Conservation (phyloP, 2,888 invertebrate species). For the Sinohyriopsis cumingii region DNA sequence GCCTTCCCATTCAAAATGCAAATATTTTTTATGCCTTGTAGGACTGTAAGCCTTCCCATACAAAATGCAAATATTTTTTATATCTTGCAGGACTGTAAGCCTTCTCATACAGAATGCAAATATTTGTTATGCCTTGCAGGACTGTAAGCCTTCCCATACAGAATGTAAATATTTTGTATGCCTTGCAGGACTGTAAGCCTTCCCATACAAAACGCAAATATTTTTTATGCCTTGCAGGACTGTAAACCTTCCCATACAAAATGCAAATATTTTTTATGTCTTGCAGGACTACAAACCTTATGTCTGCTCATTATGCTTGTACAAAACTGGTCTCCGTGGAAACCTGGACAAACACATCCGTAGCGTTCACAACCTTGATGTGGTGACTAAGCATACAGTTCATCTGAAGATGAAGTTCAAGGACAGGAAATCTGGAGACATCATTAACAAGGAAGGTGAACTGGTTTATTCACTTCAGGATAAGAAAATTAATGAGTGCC, state of each 20-base stretch:
- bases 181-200: too few species aligned
- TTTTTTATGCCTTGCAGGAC: neutral
- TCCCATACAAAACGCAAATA: neutral
- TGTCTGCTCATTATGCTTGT: constrained; percentile 23
- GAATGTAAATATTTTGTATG: too few species aligned
- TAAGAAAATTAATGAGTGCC: too few species aligned
- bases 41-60: too few species aligned
- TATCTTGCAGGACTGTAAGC: too few species aligned
- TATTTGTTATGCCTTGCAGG: too few species aligned
- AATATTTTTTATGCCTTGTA: too few species aligned
- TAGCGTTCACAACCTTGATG: constrained; percentile 26
- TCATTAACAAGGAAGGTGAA: constrained; percentile 22
- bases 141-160: too few species aligned
- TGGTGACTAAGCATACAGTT: constrained; percentile 29
- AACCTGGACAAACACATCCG: constrained; percentile 36
- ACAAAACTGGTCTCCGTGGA: constrained; percentile 30
- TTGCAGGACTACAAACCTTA: constrained; percentile 29
- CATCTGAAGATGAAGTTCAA: constrained; percentile 26
- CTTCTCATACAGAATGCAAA: too few species aligned
- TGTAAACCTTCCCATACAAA: neutral
- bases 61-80: too few species aligned
- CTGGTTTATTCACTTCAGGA: constrained; percentile 5
- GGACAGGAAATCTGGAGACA: constrained; percentile 18
- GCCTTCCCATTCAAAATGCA: too few species aligned
- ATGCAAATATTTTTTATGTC: neutral